Evolutionary conservation across 2,113 vertebrate genomes (phyloP).

Genomic region (Hystrix cristata): DNA sequence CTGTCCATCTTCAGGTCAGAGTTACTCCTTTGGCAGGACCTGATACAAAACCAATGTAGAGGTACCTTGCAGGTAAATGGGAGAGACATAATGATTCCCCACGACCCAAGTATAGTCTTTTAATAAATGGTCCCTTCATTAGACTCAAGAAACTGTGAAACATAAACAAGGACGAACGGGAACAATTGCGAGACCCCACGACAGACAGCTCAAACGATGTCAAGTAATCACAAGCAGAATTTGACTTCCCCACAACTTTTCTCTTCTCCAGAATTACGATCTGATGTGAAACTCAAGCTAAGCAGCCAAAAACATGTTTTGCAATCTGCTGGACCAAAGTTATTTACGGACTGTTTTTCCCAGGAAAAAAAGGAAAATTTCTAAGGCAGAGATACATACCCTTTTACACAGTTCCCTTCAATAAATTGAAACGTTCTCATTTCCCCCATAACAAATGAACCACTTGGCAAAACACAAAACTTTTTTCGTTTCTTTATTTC

Average conservation of each 20-base stretch:
- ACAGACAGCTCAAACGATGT: not conserved
- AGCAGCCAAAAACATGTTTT: constrained; percentile 77
- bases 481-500: constrained; percentile 48
- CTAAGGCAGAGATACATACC: constrained; percentile 46
- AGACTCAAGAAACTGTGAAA: not conserved
- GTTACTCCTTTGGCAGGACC: not conserved
- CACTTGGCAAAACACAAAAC: constrained; percentile 10
- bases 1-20: not conserved
- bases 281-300: constrained; percentile 57
- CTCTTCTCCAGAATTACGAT: constrained; percentile 54
- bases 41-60: not conserved
- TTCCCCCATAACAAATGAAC: constrained; percentile 66
- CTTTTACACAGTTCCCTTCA: constrained; percentile 46
- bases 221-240: not conserved
- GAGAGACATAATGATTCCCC: not conserved
- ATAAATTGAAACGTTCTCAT: constrained; percentile 63
- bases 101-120: not conserved
- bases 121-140: not conserved
- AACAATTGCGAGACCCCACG: not conserved
- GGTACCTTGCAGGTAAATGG: not conserved
- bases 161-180: not conserved
- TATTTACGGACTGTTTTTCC: constrained; percentile 81
- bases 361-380: constrained; percentile 71
- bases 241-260: constrained; percentile 50
- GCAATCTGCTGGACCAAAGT: constrained; percentile 78